phyloP scores from a whole-genome alignment of 2,797 vertebrate genomes.

The Neopelma chrysocephalum region DNA sequence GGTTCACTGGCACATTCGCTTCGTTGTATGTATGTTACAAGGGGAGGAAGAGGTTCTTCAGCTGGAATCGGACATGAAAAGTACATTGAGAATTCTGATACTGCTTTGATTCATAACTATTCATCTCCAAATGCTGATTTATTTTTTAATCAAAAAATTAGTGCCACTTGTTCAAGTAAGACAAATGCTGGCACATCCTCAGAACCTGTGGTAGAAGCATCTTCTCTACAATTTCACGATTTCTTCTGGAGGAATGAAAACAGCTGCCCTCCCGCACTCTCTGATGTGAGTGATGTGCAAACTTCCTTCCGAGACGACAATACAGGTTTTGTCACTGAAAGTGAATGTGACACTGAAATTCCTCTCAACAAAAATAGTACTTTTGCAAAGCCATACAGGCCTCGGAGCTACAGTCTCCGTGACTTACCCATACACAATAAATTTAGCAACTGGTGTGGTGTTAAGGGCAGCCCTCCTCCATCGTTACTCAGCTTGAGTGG shows the following conservation, averaged over 20 bases:
- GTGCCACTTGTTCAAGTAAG: not conserved
- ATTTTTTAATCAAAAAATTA: not conserved
- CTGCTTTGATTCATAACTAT: not conserved
- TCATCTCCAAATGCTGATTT: not conserved
- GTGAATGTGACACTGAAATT: slow-evolving; percentile 86
- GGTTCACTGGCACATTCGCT: not conserved
- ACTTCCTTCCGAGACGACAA: slow-evolving; percentile 69
- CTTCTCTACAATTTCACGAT: not conserved
- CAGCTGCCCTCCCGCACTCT: not conserved
- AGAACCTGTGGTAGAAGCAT: not conserved
- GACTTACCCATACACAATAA: slow-evolving; percentile 90
- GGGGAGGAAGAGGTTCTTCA: not conserved
- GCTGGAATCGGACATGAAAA: not conserved
- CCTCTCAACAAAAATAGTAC: slow-evolving; percentile 76
- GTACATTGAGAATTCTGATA: not conserved
- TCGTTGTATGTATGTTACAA: not conserved
- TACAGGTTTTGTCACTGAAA: slow-evolving; percentile 75
- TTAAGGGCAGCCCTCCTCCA: slow-evolving; percentile 66
- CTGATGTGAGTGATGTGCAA: slow-evolving; percentile 42
- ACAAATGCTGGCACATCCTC: not conserved
- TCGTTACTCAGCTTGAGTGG: not conserved
- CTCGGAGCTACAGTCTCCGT: slow-evolving; percentile 54
- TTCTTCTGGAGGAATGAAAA: slow-evolving; percentile 28
- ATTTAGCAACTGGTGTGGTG: slow-evolving; percentile 90
- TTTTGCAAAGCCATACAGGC: not conserved